A percentile compares a stretch with the other conserved stretches of the same genome.
Evolutionary conservation across 1,140 invertebrate genomes (phyloP).

Genomic region (Meloidogyne exigua): DNA sequence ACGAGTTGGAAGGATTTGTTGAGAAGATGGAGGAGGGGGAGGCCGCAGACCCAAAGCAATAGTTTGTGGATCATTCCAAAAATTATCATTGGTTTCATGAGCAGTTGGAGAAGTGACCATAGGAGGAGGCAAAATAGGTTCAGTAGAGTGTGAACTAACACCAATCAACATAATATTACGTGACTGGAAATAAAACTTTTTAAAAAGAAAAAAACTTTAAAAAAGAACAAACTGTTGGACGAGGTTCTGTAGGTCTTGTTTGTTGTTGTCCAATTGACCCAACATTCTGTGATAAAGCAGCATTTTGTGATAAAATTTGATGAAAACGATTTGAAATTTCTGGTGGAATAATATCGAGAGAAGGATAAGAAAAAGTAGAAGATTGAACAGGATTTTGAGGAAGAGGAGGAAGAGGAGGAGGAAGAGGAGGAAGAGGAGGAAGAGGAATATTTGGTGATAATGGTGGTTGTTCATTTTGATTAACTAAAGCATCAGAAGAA

Average conservation of each 20-base stretch:
- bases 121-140: constrained; percentile 16
- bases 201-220: not conserved
- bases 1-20: not conserved
- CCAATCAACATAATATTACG: constrained; percentile 29
- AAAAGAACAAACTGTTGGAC: not conserved
- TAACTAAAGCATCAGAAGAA: not conserved
- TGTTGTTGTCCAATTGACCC: not conserved
- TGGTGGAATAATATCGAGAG: no score
- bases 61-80: constrained; percentile 33
- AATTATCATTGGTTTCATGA: constrained; percentile 16
- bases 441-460: not conserved
- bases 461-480: not conserved
- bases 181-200: constrained; percentile 4
- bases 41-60: constrained; percentile 15
- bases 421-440: not conserved
- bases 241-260: not conserved
- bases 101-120: no score
- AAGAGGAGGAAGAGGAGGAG: not conserved
- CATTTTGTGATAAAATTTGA: not conserved
- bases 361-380: not conserved
- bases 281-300: not conserved
- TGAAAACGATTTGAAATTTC: not conserved
- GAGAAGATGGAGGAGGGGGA: not conserved
- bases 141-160: not conserved
- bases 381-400: not conserved